These are phyloP conservation scores for Stegana nigrithorax DNA, from an alignment of 2,888 invertebrate species.

Conservation along the genomic window DNA sequence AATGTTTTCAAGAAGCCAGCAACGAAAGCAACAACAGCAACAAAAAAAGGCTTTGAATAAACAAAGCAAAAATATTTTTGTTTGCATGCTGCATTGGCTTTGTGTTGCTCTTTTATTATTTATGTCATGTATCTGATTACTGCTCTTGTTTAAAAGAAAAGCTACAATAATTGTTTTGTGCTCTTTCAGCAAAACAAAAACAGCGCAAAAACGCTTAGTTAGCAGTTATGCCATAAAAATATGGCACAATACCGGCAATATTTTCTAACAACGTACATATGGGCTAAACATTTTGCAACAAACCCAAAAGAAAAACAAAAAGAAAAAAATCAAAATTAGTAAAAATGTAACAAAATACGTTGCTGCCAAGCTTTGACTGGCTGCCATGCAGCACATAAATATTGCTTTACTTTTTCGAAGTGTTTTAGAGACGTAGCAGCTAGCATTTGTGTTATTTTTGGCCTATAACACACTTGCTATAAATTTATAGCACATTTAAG, in stretches of 20 bases:
- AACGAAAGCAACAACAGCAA: not conserved
- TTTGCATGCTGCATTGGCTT: too few species aligned
- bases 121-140: not conserved
- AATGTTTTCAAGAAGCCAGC: not conserved
- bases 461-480: too few species aligned
- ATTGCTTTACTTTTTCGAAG: not conserved
- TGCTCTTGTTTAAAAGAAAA: not conserved
- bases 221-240: too few species aligned
- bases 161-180: not conserved
- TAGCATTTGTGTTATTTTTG: too few species aligned
- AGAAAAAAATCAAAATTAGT: not conserved
- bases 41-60: too few species aligned
- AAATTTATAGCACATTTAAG: not conserved
- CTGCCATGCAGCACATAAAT: not conserved
- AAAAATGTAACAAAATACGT: not conserved
- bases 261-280: too few species aligned
- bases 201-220: too few species aligned
- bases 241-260: too few species aligned
- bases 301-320: too few species aligned
- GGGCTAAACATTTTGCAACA: too few species aligned
- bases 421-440: too few species aligned
- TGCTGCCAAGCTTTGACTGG: not conserved
- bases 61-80: too few species aligned
- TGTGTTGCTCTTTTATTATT: not conserved
- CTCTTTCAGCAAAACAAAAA: not conserved